phyloP scores from a whole-genome alignment of 2,113 vertebrate genomes.

The Balaenoptera acutorostrata region DNA sequence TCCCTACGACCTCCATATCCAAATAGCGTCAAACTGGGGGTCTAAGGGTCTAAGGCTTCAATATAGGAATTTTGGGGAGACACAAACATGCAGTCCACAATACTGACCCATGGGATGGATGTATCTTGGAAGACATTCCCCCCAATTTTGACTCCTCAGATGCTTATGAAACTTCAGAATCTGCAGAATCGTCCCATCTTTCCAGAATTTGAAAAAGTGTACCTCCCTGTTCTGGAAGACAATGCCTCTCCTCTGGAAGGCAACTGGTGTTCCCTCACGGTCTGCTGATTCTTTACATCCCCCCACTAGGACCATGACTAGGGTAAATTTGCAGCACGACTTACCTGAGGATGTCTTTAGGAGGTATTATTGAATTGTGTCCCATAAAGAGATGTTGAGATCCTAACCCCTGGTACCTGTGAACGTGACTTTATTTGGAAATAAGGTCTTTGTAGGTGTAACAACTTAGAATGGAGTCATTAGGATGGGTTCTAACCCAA shows the following conservation, averaged over 20 bases:
- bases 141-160: fast-evolving
- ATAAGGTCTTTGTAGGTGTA: background rate
- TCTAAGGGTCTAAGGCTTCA: fast-evolving
- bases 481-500: background rate
- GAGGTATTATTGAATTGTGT: background rate
- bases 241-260: background rate
- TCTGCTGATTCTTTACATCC: no score
- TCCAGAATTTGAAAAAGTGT: fast-evolving
- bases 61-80: fast-evolving
- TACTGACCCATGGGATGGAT: fast-evolving
- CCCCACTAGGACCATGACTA: fast-evolving
- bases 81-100: background rate
- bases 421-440: background rate
- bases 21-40: no score
- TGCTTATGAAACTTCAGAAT: background rate
- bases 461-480: background rate
- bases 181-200: background rate
- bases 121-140: no score
- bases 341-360: no score
- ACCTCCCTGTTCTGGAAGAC: fast-evolving
- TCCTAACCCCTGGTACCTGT: background rate
- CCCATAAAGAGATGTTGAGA: background rate
- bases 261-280: fast-evolving
- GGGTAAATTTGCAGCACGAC: no score
- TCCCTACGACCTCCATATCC: background rate